Conservation (phyloP, 2,113 vertebrate genomes). For the Solenodon paradoxus region DNA sequence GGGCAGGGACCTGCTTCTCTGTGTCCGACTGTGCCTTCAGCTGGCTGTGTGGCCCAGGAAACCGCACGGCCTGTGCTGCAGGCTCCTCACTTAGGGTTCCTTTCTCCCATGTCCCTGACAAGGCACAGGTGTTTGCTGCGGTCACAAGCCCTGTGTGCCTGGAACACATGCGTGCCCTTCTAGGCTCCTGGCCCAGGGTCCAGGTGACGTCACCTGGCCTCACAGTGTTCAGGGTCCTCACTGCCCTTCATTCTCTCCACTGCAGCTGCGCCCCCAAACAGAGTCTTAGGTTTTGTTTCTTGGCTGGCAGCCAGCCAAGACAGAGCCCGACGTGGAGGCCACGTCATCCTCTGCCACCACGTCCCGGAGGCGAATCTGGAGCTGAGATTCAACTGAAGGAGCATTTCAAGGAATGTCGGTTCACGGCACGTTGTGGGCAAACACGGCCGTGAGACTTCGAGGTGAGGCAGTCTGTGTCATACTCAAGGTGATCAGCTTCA, state of each 20-base stretch:
- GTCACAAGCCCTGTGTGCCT: neutral
- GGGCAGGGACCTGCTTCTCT: neutral
- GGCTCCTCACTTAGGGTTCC: neutral
- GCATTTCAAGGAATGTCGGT: neutral
- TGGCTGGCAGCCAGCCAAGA: neutral
- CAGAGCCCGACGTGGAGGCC: neutral
- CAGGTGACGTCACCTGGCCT: accelerated
- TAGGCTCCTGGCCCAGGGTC: no score
- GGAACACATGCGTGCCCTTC: no score
- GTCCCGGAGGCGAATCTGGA: neutral
- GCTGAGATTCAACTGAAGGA: neutral
- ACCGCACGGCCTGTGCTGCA: neutral
- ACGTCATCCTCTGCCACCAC: accelerated
- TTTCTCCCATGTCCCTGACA: neutral
- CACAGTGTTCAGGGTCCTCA: neutral
- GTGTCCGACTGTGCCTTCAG: neutral
- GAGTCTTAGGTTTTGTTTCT: neutral
- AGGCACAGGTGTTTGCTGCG: neutral
- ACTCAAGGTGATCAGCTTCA: conserved; percentile 6
- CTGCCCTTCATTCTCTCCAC: neutral
- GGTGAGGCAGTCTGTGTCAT: neutral
- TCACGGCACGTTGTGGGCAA: neutral
- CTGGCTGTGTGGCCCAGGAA: neutral
- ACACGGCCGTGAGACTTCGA: neutral
- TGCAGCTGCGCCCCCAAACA: neutral